Base-by-base conservation (phyloP, 1,140 invertebrate species). In the Linepithema humile region DNA sequence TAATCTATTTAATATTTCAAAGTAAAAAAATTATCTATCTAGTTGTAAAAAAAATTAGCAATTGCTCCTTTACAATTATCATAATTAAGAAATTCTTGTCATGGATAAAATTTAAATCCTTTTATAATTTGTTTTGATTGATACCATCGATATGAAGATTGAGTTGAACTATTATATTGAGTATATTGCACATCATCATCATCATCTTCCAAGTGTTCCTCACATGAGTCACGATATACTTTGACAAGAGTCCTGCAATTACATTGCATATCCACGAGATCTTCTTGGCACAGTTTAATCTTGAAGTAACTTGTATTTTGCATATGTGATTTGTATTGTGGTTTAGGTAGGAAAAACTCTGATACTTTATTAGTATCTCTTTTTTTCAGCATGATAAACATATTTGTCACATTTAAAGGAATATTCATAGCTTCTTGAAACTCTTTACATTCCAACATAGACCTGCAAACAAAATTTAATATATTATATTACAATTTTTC, bases 291-390 rank as follows among this genome's bases (percentile, higher is more conserved):
- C 1, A 94, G 53, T 85, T 90, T 93, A 70, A 94, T 91, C 7
- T 80, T 75, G 75, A 94, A 94, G 84, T 83, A 88, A 4, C 38
- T 84, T 1, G 90, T 70, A 6, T 59, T 83, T 17, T 84, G 87
- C 0, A 26, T 9, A 12, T 90, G 84, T 0, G 87, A 48, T 15
- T 60, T 35, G 59, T 93, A 94, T 43, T 93, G 90, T 2, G 94
- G 93, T 62, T 94, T 94, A 20, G 90, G 93, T 60, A 94, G 45
- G 72, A 94, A 94, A 59, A 91, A 94, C 62, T 92, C 91, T 0
- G 94, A 94, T 17, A 87, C 65, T 6, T 78, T 40, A 67, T 90
- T 92, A 6, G 59, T 74, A 70, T 94, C 93, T 40, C 89, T 92
- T 67, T 94, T 94, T 26, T 91, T 87, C 26, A 94, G 35, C 50